Base-by-base conservation (phyloP, 2,113 vertebrate genomes). In the Platichthys stellatus region DNA sequence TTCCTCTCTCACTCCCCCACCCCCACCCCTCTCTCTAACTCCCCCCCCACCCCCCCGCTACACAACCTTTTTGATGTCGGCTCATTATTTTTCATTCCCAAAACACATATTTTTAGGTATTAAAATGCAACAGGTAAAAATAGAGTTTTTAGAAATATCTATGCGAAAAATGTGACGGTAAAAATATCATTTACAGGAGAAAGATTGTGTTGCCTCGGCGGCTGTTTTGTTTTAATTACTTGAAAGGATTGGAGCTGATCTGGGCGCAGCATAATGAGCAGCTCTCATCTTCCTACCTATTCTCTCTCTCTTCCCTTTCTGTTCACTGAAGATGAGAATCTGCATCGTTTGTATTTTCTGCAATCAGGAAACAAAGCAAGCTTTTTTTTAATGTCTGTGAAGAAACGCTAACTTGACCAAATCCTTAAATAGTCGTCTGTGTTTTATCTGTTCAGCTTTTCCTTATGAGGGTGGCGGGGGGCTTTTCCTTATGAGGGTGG, bases 161-260 rank as follows among this genome's bases (percentile, higher is more conserved):
- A 18, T 24, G 3, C 63, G 20, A 72, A 62, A 28, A 54, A 75
- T 24, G 18, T 21, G 68, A 35, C 24, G 26, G 57, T 63, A 57
- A 69, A 67, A 74, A 80, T 43, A 74, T 60, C 8, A 66, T 14
- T 60, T 61, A 28, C 63, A 17, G 61, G 10, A 0, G 35, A 21
- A 66, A 79, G 40, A 62, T 60, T 14, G 35, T 13, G 40, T 17
- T 54, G 61, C 70, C 69, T 66, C 66, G 49, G 12, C 14, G 53
- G 13, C 28, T 60, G 59, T 38, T 64, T 59, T 56, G 38, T 53
- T 61, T 81, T 69, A 74, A 78, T 74, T 58, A 67, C 54, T 56
- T 76, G 24, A 64, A 59, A 35, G 53, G 63, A 63, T 67, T 69
- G 2, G 20, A 63, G 72, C 53, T 75, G 38, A 71, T 81, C 40